Evolutionary conservation across 2,113 vertebrate genomes (phyloP).

Genomic region (Corvus hawaiiensis): DNA sequence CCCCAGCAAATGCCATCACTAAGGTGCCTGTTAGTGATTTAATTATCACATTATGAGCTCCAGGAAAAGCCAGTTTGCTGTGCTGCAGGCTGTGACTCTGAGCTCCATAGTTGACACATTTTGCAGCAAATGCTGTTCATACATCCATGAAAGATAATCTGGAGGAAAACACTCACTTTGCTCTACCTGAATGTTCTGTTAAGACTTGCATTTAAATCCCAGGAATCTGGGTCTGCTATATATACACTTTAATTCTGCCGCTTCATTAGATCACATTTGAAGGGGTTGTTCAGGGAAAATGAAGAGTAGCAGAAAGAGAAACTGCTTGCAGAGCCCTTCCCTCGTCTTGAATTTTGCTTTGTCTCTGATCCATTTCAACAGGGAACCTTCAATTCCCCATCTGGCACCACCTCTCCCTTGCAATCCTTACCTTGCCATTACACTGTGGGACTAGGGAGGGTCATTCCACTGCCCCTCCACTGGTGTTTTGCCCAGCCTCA

Average conservation of each 20-base stretch:
- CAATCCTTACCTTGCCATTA: background rate
- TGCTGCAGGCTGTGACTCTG: constrained; percentile 83
- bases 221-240: background rate
- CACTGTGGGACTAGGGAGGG: rapidly evolving
- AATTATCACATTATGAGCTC: constrained; percentile 98
- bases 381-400: background rate
- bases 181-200: background rate
- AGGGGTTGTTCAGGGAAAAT: background rate
- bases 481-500: background rate
- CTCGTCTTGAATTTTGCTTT: background rate
- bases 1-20: constrained; percentile 79
- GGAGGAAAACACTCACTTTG: background rate
- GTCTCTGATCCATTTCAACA: background rate
- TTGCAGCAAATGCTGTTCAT: constrained; percentile 67
- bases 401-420: background rate
- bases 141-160: constrained; percentile 50
- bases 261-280: background rate
- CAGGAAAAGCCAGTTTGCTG: constrained; percentile 81
- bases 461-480: rapidly evolving
- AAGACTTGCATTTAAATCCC: background rate
- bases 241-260: background rate
- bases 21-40: constrained; percentile 93
- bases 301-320: background rate
- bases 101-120: constrained; percentile 75
- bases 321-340: background rate